Base-by-base conservation (phyloP, 2,797 vertebrate genomes). In the Acipenser ruthenus region DNA sequence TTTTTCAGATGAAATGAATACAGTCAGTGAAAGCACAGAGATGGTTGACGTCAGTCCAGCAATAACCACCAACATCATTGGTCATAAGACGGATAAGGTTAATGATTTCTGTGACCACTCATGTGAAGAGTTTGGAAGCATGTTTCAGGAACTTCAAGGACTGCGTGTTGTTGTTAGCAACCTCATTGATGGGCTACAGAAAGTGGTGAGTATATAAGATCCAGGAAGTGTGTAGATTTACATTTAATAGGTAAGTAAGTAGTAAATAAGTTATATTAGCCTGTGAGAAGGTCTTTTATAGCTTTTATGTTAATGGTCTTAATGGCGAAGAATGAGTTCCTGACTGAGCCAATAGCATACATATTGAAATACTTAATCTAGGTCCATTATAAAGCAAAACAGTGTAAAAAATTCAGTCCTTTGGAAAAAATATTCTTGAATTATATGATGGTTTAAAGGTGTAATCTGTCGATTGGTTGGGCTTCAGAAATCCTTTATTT, bases 121-220 rank as follows among this genome's bases (percentile, higher is more conserved):
- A 63, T 99, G 97, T 0, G 94, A 96, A 70, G 95, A 99, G 67
- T 87, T 99, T 52, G 89, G 91, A 72, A 86, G 82, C 4, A 94
- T 98, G 94, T 92, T 96, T 75, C 90, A 90, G 0, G 97, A 99
- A 78, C 92, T 99, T 60, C 92, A 93, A 0, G 94, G 96, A 50
- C 86, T 99, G 3, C 93, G 92, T 0, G 83, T 93, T 0, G 76
- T 97, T 6, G 94, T 99, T 69, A 92, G 89, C 69, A 93, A 94
- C 78, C 90, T 99, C 50, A 93, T 90, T 50, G 94, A 97, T 50
- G 94, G 91, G 67, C 81, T 99, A 70, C 91, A 92, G 63, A 95
- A 90, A 93, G 94, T 99, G 91, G 97, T 97, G 77, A 76, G 93
- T 84, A 37, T 37, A 37, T 37, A 37, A 37, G 37, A 37, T 5